Percentiles rank a stretch among this genome's conserved stretches.
Conservation (phyloP, 2,113 vertebrate genomes). For the Lethenteron camtschaticum region DNA sequence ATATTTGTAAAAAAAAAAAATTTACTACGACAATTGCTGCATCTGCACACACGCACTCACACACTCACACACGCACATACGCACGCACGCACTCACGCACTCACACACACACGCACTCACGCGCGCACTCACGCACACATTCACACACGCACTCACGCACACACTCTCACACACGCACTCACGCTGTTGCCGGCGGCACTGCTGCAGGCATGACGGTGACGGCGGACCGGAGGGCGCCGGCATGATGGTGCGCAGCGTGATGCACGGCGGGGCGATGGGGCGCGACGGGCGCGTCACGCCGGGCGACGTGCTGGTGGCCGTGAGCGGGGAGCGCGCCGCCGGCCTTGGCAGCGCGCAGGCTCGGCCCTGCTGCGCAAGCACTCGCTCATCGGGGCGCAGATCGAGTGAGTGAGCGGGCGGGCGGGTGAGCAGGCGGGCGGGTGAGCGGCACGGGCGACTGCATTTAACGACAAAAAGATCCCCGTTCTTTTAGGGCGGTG, state of each 20-base stretch:
- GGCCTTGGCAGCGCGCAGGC: slow-evolving; percentile 63
- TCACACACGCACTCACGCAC: neutral
- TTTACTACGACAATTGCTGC: too few species aligned
- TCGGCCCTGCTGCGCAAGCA: slow-evolving; percentile 71
- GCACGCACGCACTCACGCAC: too few species aligned
- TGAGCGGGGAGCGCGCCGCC: slow-evolving; percentile 61
- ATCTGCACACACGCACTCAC: too few species aligned
- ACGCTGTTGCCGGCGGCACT: neutral
- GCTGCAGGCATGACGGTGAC: slow-evolving; percentile 75
- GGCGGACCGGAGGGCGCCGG: slow-evolving; percentile 55
- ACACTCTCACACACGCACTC: neutral
- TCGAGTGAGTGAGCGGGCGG: slow-evolving; percentile 74
- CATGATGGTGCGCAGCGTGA: slow-evolving; percentile 73
- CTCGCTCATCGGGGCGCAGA: slow-evolving; percentile 64
- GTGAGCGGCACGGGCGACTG: slow-evolving; percentile 57
- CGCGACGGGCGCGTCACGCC: slow-evolving; percentile 60
- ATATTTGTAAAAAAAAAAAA: too few species aligned
- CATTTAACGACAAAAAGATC: too few species aligned
- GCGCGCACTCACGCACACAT: too few species aligned
- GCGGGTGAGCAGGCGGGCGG: slow-evolving; percentile 84
- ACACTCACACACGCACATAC: too few species aligned
- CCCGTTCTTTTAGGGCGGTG: too few species aligned
- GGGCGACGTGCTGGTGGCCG: slow-evolving; percentile 66
- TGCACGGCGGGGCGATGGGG: slow-evolving; percentile 74
- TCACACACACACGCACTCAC: too few species aligned